Percentiles rank a stretch among this genome's conserved stretches.
Conservation (phyloP, 2,888 invertebrate species). For the Argyresthia albistria region DNA sequence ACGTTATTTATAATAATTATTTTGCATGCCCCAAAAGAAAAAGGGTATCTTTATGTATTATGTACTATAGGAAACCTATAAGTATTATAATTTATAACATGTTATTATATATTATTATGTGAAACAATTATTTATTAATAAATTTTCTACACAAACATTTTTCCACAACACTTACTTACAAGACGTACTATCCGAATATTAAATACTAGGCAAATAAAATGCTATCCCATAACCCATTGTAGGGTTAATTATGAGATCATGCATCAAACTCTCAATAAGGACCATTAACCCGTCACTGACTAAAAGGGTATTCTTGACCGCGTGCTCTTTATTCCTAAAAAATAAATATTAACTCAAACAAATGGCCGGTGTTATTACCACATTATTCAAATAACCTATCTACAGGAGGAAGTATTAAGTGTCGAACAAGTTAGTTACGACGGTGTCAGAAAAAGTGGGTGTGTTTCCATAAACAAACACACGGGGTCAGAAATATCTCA, state of each 20-base stretch:
- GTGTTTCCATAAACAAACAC: conserved; percentile 24
- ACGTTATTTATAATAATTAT: too few relatives aligned
- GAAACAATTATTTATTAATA: too few relatives aligned
- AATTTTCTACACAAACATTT: too few relatives aligned
- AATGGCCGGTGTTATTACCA: conserved; percentile 34
- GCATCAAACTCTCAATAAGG: conserved; percentile 38
- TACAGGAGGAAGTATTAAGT: conserved; percentile 59
- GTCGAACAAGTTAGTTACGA: conserved; percentile 55
- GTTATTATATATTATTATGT: too few relatives aligned
- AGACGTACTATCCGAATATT: too few relatives aligned
- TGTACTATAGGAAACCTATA: too few relatives aligned
- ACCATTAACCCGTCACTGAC: conserved; percentile 28
- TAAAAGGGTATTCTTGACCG: too few relatives aligned
- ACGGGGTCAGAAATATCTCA: too few relatives aligned
- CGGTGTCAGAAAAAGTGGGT: conserved; percentile 20
- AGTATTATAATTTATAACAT: too few relatives aligned
- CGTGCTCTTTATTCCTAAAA: conserved; percentile 17
- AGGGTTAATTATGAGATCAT: conserved; percentile 62
- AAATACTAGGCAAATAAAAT: not conserved
- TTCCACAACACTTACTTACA: too few relatives aligned
- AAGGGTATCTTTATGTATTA: too few relatives aligned
- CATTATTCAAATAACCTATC: conserved; percentile 40
- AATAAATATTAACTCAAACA: conserved; percentile 41
- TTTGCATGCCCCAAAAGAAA: too few relatives aligned
- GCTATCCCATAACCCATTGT: not conserved